Evolutionary conservation across 1,140 invertebrate species (phyloP), one percentile per base, ranked within the genome.

Genomic region (Hormaphis cornu): DNA sequence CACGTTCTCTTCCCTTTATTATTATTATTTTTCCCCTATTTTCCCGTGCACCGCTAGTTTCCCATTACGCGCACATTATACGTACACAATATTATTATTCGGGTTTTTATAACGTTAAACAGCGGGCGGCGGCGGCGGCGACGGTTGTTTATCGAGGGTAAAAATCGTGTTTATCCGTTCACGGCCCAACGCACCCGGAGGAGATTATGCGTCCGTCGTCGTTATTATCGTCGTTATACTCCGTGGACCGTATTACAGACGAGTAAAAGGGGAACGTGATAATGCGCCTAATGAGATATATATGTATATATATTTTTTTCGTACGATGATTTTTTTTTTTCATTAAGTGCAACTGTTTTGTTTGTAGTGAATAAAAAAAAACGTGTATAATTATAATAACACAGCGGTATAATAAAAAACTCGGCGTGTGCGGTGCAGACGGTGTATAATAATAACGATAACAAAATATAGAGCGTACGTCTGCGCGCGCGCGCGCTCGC

Each of bases 101-200:
- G 24, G 61, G 61, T 66, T 48, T 50, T n/a, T n/a, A n/a, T n/a
- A n/a, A n/a, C n/a, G n/a, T n/a, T 66, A 48, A 66, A 66, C 61
- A 66, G 61, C 61, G 61, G 61, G 61, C 61, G 42, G 28, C n/a
- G 58, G 58, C 59, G 18, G 58, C 61, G 44, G 35, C 50, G 61
- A 42, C 61, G 61, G 61, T 66, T 66, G 61, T 66, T 66, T 66
- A 66, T 66, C 61, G 61, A 66, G 61, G 61, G 61, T 66, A 66
- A 66, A 66, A 66, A 66, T 66, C 61, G 61, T 66, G 61, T 66
- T 66, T 66, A 66, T 66, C 61, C 61, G 61, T 66, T 66, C 61
- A 66, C 61, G 24, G 44, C 61, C 61, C 61, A 48, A 48, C 33
- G 61, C 61, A 48, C 61, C 61, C 61, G 61, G 61, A 66, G 61